Evolutionary conservation across 2,888 invertebrate species (phyloP), one percentile per base, ranked within the genome.

Genomic region (Palloptera scutellata): DNA sequence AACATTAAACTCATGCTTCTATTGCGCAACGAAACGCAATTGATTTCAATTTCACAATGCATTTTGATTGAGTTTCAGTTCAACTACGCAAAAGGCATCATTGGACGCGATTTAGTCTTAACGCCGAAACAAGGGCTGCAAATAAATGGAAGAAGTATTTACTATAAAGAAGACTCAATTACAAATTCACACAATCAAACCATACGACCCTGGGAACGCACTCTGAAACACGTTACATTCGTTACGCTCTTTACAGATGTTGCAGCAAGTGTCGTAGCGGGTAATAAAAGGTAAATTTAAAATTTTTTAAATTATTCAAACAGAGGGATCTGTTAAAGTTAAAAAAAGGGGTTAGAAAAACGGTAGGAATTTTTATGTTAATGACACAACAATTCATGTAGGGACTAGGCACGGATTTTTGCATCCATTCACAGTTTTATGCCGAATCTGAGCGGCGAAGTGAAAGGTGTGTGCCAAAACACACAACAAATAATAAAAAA

Each of bases 181-280:
- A 48, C 41, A 43, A 63, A 55, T 64, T 17, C 64, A 43, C 53
- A 43, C n/a, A 69, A 62, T 15, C 66, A 66, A 30, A 61, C 43
- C 6, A 11, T 70, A n/a, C 75, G 77, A 6, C 86, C 87, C 75
- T 92, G 91, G 91, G 90, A 91, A 80, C 87, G 88, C 67, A 90
- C 91, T 1, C 81, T 92, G 45, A 87, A 90, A 68, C 91, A 91
- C 83, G 89, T 91, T 70, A 88, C 89, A 8, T 89, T 89, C 76
- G 86, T 91, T 72, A 89, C 91, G 1, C 85, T 91, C 12, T 82
- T 82, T 53, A 78, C 81, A 42, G 76, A 82, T 68, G 73, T 78
- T n/a, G 77, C 77, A 6, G 70, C 75, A 5, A 75, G 73, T 1
- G 77, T 77, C 19, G 78, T 75, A 4, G 74, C 76, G 9, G 81